phyloP scores from a whole-genome alignment of 2,888 invertebrate species.

The Torymus aiolomorphi region DNA sequence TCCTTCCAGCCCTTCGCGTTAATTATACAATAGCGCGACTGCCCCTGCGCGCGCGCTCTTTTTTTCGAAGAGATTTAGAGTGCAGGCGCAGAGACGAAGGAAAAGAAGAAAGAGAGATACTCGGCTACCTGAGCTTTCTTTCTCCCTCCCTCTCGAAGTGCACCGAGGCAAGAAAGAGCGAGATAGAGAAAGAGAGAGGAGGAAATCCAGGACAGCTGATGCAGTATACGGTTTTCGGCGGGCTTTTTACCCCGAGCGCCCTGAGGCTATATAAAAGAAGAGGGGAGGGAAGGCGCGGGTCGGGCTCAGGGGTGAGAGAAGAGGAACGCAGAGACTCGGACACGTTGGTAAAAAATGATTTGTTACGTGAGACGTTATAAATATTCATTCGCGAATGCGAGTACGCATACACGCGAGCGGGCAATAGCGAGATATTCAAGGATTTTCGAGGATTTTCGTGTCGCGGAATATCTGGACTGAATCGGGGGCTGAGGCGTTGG shows the following conservation, averaged over 20 bases:
- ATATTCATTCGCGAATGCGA: slow-evolving; percentile 26
- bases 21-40: no score
- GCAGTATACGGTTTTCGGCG: slow-evolving; percentile 70
- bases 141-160: background rate
- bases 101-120: slow-evolving; percentile 12
- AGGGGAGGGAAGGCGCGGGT: slow-evolving; percentile 1
- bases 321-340: slow-evolving; percentile 8
- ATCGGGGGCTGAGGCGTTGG: no score
- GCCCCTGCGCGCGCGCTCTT: no score
- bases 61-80: background rate
- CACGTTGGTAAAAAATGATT: slow-evolving; percentile 12
- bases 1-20: no score
- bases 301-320: background rate
- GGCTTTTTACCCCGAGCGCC: slow-evolving; percentile 59
- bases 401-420: background rate
- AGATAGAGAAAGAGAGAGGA: slow-evolving; percentile 55
- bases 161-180: background rate
- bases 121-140: slow-evolving; percentile 17
- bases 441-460: no score
- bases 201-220: slow-evolving; percentile 73
- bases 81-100: background rate
- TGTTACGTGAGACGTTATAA: slow-evolving; percentile 27
- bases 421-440: no score
- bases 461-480: no score
- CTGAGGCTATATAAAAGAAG: no score